A percentile compares a stretch with the other conserved stretches of the same genome.
phyloP scores from a whole-genome alignment of 1,140 invertebrate genomes.

The Aphaenogaster ashmeadi region DNA sequence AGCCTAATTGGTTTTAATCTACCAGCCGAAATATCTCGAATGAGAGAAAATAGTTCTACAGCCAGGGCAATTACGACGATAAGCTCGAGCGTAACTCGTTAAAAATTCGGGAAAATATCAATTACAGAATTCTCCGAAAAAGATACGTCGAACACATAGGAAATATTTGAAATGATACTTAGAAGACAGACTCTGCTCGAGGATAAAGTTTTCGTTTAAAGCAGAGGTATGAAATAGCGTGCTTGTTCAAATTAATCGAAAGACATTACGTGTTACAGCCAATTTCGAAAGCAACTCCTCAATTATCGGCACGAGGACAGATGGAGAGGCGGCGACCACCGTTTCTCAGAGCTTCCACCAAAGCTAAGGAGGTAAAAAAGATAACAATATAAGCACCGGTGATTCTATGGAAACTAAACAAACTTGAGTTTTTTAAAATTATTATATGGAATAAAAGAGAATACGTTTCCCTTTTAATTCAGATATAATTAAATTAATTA shows the following conservation, averaged over 20 bases:
- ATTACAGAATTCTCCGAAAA: background rate
- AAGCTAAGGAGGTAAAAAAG: conserved; percentile 82
- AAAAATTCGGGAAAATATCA: background rate
- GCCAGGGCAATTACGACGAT: background rate
- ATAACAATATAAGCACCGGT: background rate
- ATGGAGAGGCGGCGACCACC: conserved; percentile 85
- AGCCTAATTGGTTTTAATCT: conserved; percentile 44
- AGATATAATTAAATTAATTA: conserved; percentile 4
- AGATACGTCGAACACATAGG: background rate
- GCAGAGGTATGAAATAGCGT: background rate
- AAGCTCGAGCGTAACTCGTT: background rate
- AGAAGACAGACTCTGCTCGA: background rate
- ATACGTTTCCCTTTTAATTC: background rate
- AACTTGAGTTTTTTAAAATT: background rate
- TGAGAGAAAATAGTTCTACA: conserved; percentile 20
- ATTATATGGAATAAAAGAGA: background rate
- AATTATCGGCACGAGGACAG: conserved; percentile 81
- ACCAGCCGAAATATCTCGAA: background rate
- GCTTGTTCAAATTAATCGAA: background rate
- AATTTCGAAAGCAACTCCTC: conserved; percentile 66
- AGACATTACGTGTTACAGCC: conserved; percentile 5
- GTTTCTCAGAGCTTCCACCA: conserved; percentile 83
- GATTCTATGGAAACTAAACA: background rate
- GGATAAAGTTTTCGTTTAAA: background rate
- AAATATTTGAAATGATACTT: background rate